phyloP scores from a whole-genome alignment of 2,888 invertebrate species.

The Zygothrica quintamaculata region DNA sequence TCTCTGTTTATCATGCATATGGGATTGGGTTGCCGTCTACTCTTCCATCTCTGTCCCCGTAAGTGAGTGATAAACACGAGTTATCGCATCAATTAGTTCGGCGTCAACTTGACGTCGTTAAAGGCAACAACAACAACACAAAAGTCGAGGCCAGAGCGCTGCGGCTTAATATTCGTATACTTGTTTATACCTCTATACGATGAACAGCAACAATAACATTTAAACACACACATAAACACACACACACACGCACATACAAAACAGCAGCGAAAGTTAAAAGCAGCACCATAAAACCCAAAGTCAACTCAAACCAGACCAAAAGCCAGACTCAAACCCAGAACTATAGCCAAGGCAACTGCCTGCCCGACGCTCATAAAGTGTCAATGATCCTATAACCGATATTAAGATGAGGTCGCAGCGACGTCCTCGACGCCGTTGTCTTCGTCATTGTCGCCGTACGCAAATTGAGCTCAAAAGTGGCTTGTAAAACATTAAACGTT shows the following conservation, averaged over 20 bases:
- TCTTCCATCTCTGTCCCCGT: slow-evolving; percentile 39
- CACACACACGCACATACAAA: no score
- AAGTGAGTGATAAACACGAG: slow-evolving; percentile 78
- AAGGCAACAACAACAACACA: slow-evolving; percentile 55
- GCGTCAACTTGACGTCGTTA: slow-evolving; percentile 79
- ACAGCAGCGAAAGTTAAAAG: slow-evolving; percentile 59
- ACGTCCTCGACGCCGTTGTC: slow-evolving; percentile 25
- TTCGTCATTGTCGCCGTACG: slow-evolving; percentile 39
- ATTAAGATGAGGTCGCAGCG: no score
- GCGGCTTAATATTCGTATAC: background rate
- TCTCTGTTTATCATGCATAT: slow-evolving; percentile 17
- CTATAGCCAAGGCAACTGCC: slow-evolving; percentile 14
- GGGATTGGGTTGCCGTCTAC: slow-evolving; percentile 15
- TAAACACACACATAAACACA: no score
- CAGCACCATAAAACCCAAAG: slow-evolving; percentile 51
- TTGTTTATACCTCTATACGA: background rate
- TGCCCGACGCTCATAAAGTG: slow-evolving; percentile 66
- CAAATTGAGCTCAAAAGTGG: slow-evolving; percentile 73
- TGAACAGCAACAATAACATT: slow-evolving; percentile 12
- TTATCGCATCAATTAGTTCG: slow-evolving; percentile 80
- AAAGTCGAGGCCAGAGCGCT: slow-evolving; percentile 18
- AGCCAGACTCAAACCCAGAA: slow-evolving; percentile 18
- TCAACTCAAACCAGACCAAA: slow-evolving; percentile 24
- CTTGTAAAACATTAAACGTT: slow-evolving; percentile 77
- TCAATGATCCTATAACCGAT: slow-evolving; percentile 80